Evolutionary conservation across 1,140 invertebrate genomes (phyloP), one percentile per base, ranked within the genome.

Genomic region (Pomacea maculata): DNA sequence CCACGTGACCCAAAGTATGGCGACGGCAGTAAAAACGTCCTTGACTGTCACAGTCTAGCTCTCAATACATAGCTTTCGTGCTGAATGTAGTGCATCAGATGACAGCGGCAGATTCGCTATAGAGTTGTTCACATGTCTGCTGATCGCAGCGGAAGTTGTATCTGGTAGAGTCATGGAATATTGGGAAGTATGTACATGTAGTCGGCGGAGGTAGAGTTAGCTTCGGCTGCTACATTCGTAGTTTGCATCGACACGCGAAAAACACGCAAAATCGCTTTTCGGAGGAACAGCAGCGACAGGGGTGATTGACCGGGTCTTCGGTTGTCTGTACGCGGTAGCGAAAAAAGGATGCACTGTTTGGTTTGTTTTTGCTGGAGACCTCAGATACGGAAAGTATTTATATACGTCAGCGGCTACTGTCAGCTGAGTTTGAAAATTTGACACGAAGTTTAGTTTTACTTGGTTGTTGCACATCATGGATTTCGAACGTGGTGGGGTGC

Each of bases 11-110:
- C 25, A 63, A 25, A 76, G 64, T 76, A 61, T 61, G 75, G 75
- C 75, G 75, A 76, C 75, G 75, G 75, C 55, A 64, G 55, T 63
- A 54, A n/a, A 76, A 76, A 76, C 75, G 75, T 76, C 75, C 75
- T 76, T 76, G 75, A 72, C 71, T 72, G 29, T 76, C n/a, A 64
- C 25, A 57, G 55, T 54, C 75, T 64, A 25, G 75, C 64, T 64
- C 25, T 45, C 57, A 54, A 17, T 63, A 57, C 29, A 25, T 25
- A 34, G 61, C n/a, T 25, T n/a, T 19, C n/a, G 8, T 29, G 52
- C 29, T 63, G 34, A 54, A 1, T 64, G 11, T 34, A 15, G 61
- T n/a, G 52, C 57, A 64, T 64, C 29, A 57, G 64, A n/a, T 57
- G 17, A 9, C n/a, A 76, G 75, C 75, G 57, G 14, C 57, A 76